Conservation (phyloP, 2,797 vertebrate species). For the Manis javanica region DNA sequence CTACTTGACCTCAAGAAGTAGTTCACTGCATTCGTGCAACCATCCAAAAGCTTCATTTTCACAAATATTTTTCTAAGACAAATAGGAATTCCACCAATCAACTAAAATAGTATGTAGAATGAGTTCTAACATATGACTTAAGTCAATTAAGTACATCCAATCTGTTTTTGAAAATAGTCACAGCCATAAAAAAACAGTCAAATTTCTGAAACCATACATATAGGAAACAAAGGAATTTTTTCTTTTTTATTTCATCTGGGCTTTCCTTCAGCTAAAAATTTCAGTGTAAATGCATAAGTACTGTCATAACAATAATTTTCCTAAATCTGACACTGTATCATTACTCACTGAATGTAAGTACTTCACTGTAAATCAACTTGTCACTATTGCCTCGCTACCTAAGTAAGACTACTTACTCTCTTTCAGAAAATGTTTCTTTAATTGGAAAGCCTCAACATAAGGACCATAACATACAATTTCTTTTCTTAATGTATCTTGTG, state of each 20-base stretch:
- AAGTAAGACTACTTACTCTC: background rate
- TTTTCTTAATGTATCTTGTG: background rate
- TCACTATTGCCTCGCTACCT: background rate
- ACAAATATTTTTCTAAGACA: conserved; percentile 27
- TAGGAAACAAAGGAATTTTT: background rate
- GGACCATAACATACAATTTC: background rate
- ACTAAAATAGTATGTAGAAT: conserved; percentile 36
- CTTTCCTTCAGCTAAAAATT: background rate
- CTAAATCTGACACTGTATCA: background rate
- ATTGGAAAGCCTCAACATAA: background rate
- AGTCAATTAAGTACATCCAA: background rate
- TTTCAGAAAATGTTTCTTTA: background rate
- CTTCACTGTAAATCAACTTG: background rate
- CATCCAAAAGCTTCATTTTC: conserved; percentile 10
- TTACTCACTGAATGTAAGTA: background rate
- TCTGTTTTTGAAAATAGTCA: conserved; percentile 13
- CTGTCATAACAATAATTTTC: background rate
- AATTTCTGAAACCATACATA: conserved; percentile 3
- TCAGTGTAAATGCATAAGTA: background rate
- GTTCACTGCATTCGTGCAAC: background rate
- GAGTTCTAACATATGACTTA: conserved; percentile 16
- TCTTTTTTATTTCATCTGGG: background rate
- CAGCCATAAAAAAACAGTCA: background rate
- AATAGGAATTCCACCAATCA: background rate
- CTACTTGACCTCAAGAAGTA: background rate